These are phyloP conservation scores for Apolygus lucorum DNA, from an alignment of 1,140 invertebrate species.

Conservation along the genomic window DNA sequence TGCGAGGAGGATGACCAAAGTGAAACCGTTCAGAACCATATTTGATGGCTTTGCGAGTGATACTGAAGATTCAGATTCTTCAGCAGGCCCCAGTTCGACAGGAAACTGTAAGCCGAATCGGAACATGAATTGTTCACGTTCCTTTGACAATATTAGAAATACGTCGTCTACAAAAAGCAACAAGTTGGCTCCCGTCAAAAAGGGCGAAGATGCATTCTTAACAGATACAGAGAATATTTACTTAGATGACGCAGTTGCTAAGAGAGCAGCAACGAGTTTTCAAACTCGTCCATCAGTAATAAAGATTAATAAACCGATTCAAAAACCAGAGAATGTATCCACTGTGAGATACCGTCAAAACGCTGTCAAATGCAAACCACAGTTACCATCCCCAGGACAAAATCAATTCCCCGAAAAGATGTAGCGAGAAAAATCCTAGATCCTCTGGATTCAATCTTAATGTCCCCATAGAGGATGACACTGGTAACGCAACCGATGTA, in stretches of 20 bases:
- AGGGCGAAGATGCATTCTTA: not conserved
- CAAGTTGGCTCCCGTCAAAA: not conserved
- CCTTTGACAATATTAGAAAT: not conserved
- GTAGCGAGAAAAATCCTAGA: too few species aligned
- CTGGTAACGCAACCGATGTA: slow-evolving; percentile 20
- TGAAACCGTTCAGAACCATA: not conserved
- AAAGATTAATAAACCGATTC: not conserved
- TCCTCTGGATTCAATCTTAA: not conserved
- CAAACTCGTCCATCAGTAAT: not conserved
- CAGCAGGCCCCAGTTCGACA: not conserved
- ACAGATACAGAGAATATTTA: slow-evolving; percentile 4
- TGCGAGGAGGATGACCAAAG: slow-evolving; percentile 11
- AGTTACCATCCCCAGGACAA: not conserved
- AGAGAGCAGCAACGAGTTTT: not conserved
- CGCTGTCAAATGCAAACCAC: not conserved
- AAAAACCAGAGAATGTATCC: not conserved
- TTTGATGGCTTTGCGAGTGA: slow-evolving; percentile 16
- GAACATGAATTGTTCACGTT: not conserved
- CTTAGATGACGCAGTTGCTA: slow-evolving; percentile 14
- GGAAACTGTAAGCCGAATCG: not conserved
- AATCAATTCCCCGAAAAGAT: too few species aligned
- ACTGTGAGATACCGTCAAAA: slow-evolving; percentile 5
- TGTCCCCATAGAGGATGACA: not conserved
- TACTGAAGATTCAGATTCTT: slow-evolving; percentile 20
- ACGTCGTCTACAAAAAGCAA: not conserved